phyloP scores from a whole-genome alignment of 2,888 invertebrate genomes.

The Tuta absoluta region DNA sequence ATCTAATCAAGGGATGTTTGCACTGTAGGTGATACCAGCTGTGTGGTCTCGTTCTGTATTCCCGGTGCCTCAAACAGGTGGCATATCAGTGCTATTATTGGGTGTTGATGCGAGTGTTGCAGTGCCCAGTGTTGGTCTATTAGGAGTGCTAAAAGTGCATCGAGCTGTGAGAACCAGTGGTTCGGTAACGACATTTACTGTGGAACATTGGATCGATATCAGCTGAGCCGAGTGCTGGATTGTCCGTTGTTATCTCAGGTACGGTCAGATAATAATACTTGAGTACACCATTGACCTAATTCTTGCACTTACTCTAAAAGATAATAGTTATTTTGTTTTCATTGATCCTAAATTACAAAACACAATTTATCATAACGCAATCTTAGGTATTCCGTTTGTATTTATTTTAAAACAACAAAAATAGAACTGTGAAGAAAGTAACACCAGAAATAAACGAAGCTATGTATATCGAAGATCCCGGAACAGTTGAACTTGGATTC shows the following conservation, averaged over 20 bases:
- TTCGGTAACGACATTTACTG: slow-evolving; percentile 42
- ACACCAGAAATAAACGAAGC: slow-evolving; percentile 14
- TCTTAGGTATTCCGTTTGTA: not conserved
- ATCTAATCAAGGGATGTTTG: slow-evolving; percentile 19
- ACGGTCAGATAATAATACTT: slow-evolving; percentile 37
- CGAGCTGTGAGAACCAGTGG: slow-evolving; percentile 48
- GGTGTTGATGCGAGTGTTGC: slow-evolving; percentile 58
- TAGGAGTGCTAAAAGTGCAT: slow-evolving; percentile 58
- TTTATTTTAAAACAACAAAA: slow-evolving; percentile 2
- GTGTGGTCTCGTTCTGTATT: slow-evolving; percentile 11
- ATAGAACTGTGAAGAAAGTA: slow-evolving; percentile 19
- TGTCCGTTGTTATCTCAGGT: slow-evolving; percentile 60
- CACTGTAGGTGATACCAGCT: not conserved
- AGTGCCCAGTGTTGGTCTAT: slow-evolving; percentile 53
- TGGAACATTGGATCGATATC: slow-evolving; percentile 67
- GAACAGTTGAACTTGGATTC: not conserved
- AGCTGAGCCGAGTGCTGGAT: slow-evolving; percentile 63
- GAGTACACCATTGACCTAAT: slow-evolving; percentile 44
- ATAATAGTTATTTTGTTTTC: not conserved
- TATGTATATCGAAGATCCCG: slow-evolving; percentile 1
- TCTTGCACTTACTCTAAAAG: slow-evolving; percentile 28
- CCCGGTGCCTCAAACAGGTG: slow-evolving; percentile 59
- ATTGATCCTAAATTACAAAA: not conserved
- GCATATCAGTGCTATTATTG: slow-evolving; percentile 63
- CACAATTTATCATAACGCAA: slow-evolving; percentile 2